Conservation (phyloP, 2,113 vertebrate species). For the Ammodytes marinus region DNA sequence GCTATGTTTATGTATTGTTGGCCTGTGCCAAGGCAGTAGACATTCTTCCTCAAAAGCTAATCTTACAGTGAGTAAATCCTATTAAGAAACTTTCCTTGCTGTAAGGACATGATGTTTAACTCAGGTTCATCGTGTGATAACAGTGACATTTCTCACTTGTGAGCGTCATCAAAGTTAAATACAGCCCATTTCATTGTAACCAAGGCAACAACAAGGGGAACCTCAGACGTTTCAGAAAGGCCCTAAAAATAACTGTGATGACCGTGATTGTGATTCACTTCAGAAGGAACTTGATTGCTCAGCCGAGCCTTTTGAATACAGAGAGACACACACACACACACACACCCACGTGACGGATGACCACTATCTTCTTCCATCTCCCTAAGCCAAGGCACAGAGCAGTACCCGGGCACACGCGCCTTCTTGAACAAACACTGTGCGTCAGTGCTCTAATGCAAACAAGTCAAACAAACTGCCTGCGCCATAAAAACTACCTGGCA, state of each 20-base stretch:
- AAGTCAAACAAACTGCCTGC: conserved; percentile 72
- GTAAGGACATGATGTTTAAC: conserved; percentile 27
- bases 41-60: conserved; percentile 40
- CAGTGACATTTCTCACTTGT: conserved; percentile 3
- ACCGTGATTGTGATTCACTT: conserved; percentile 35
- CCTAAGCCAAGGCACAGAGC: conserved; percentile 33
- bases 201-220: neutral
- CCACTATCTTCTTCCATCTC: conserved; percentile 63
- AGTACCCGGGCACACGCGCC: conserved; percentile 23
- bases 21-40: neutral
- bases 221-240: conserved; percentile 13
- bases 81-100: conserved; percentile 47
- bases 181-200: conserved; percentile 9
- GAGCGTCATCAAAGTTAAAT: conserved; percentile 22
- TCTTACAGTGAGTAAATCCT: conserved; percentile 51
- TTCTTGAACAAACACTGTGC: conserved; percentile 72
- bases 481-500: conserved; percentile 68
- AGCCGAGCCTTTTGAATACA: conserved; percentile 32
- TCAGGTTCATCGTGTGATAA: conserved; percentile 32
- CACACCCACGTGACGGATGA: neutral
- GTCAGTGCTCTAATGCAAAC: conserved; percentile 70
- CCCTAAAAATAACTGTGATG: conserved; percentile 22
- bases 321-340: no score
- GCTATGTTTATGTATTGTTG: conserved; percentile 35
- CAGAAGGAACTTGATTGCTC: conserved; percentile 51